Base-by-base conservation (phyloP, 1,140 invertebrate genomes). In the Brachionus angularis region DNA sequence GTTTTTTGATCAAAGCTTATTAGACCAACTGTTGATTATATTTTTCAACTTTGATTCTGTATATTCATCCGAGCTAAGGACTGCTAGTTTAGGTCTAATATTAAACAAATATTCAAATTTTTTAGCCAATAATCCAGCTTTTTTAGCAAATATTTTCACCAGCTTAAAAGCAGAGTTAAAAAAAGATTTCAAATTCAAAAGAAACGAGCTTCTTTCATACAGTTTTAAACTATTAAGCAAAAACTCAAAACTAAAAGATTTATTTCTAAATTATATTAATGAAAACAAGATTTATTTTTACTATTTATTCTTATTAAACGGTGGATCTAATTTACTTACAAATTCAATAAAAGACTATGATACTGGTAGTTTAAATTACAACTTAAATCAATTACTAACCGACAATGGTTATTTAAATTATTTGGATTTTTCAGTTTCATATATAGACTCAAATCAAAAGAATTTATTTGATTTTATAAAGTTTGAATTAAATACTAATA, bases 11-110 rank as follows among this genome's bases (percentile, higher is more conserved):
- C n/a, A n/a, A n/a, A n/a, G n/a, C n/a, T n/a, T n/a, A n/a, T n/a
- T n/a, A n/a, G n/a, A n/a, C n/a, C n/a, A n/a, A n/a, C n/a, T n/a
- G n/a, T n/a, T n/a, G n/a, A n/a, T n/a, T n/a, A 1, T 27, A 29
- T 52, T 50, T 52, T 52, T 29, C 31, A 52, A 52, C 18, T 52
- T 52, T 52, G 49, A 31, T 52, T 52, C 31, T 52, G 49, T 52
- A 52, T 52, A 29, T 39, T 52, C 31, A 52, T 29, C 31, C 49
- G 49, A 23, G 31, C 25, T 52, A 29, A 52, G n/a, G n/a, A 52
- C 7, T 52, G 27, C 27, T 52, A n/a, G 23, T 52, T 23, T 29
- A 52, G 49, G 0, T 14, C 27, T 29, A 1, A 46, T 49, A 23
- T 46, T 18, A 18, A 46, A 46, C 23, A 46, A 46, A 46, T 18